phyloP scores from a whole-genome alignment of 2,797 vertebrate species.

The Myotis myotis region DNA sequence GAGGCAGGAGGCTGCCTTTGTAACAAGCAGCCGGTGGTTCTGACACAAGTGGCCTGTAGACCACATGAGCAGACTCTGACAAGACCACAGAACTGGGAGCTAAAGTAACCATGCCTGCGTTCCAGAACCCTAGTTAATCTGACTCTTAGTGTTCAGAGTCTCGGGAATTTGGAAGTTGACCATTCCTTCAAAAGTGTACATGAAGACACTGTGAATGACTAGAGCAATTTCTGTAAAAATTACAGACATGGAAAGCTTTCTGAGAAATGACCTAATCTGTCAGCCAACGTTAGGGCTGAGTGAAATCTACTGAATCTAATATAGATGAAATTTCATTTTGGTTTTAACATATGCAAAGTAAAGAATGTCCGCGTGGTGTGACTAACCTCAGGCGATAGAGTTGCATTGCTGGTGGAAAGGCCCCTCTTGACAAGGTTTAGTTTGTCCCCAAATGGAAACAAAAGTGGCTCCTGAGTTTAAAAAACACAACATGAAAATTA shows the following conservation, averaged over 20 bases:
- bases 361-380: not conserved
- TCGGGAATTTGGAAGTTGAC: conserved; percentile 6
- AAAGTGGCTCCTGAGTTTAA: not conserved
- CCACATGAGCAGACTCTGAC: not conserved
- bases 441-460: not conserved
- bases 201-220: conserved; percentile 27
- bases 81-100: not conserved
- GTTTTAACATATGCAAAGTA: not conserved
- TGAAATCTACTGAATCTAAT: not conserved
- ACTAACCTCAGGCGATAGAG: not conserved
- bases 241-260: not conserved
- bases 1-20: not conserved
- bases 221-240: conserved; percentile 32
- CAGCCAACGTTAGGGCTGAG: not conserved
- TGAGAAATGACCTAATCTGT: conserved; percentile 24
- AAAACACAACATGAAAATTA: not conserved
- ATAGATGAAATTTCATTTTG: not conserved
- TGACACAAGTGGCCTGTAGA: not conserved
- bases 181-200: not conserved
- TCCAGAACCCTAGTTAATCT: not conserved
- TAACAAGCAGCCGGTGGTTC: not conserved
- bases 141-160: not conserved
- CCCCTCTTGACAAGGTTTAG: not conserved
- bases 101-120: not conserved
- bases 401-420: not conserved